phyloP scores from a whole-genome alignment of 2,888 invertebrate genomes.

The Ochropleura leucogaster region DNA sequence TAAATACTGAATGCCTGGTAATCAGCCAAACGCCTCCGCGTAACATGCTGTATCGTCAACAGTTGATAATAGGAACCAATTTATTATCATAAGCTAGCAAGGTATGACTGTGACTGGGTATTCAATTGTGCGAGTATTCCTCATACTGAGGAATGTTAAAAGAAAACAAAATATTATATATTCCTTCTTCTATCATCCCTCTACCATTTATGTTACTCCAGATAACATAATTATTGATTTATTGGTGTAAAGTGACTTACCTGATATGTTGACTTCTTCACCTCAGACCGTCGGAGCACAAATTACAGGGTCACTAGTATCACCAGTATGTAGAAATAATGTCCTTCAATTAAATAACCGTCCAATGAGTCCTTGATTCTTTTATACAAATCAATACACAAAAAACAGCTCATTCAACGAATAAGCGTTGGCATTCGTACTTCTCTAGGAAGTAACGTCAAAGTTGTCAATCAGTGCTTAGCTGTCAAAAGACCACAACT shows the following conservation, averaged over 20 bases:
- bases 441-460: slow-evolving; percentile 36
- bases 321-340: slow-evolving; percentile 46
- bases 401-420: slow-evolving; percentile 72
- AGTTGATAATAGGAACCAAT: slow-evolving; percentile 21
- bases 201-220: slow-evolving; percentile 22
- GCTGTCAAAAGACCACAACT: slow-evolving; percentile 33
- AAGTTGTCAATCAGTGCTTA: slow-evolving; percentile 39
- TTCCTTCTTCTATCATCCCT: slow-evolving; percentile 14
- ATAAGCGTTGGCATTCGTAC: slow-evolving; percentile 63
- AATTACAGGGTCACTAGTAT: slow-evolving; percentile 20
- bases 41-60: slow-evolving; percentile 18
- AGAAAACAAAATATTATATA: slow-evolving; percentile 3
- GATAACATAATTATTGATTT: slow-evolving; percentile 47
- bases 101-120: neutral
- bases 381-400: slow-evolving; percentile 74
- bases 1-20: slow-evolving; percentile 17
- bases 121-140: neutral
- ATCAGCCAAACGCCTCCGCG: slow-evolving; percentile 14
- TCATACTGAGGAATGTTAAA: neutral
- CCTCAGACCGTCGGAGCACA: slow-evolving; percentile 22
- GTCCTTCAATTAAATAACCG: slow-evolving; percentile 53
- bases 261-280: slow-evolving; percentile 44
- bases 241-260: slow-evolving; percentile 51
- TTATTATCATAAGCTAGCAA: neutral
- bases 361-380: slow-evolving; percentile 62